Evolutionary conservation across 2,113 vertebrate genomes (phyloP), one percentile per base, ranked within the genome.

Genomic region (Callorhinus ursinus): DNA sequence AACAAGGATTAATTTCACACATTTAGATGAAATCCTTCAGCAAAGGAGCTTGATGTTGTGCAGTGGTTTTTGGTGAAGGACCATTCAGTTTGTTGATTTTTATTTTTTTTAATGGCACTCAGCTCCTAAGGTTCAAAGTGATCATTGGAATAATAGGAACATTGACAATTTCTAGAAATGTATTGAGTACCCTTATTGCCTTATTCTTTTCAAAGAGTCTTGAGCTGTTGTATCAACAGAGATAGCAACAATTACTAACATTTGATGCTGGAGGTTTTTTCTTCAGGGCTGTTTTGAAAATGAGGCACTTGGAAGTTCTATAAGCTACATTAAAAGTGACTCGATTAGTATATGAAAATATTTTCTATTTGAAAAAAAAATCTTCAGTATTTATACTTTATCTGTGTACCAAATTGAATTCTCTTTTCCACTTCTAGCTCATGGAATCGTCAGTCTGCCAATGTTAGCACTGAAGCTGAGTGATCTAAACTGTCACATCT

Each of bases 1-100:
- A 86, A 82, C 77, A 92, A 92, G 95, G 31, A 88, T 59, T 95
- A 94, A 95, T 97, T 96, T 98, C 96, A 98, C 46, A 86, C 6
- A 24, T 95, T 97, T 95, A 83, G 77, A 46, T 97, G 42, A 98
- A 98, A 97, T 94, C 18, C 4, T 1, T 97, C 80, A 85, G 63
- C 82, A 82, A 88, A 96, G 71, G 24, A 71, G 21, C 9, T 53
- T 88, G 72, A 95, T 84, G 36, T 26, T 98, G 53, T 88, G 21
- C 84, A 8, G 7, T 42, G 28, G 7, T 57, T 74, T 97, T 98
- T 51, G 39, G 67, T 71, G 39, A 97, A 97, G 91, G 36, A 51
- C 4, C 86, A 74, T 94, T 94, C 46, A 26, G 42, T 95, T 97
- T 97, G 63, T 93, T 97, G 57, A 31, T 61, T 88, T 53, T 77